These are phyloP conservation scores for Enteromius argenteus DNA, from an alignment of 2,797 vertebrate species.

Conservation along the genomic window DNA sequence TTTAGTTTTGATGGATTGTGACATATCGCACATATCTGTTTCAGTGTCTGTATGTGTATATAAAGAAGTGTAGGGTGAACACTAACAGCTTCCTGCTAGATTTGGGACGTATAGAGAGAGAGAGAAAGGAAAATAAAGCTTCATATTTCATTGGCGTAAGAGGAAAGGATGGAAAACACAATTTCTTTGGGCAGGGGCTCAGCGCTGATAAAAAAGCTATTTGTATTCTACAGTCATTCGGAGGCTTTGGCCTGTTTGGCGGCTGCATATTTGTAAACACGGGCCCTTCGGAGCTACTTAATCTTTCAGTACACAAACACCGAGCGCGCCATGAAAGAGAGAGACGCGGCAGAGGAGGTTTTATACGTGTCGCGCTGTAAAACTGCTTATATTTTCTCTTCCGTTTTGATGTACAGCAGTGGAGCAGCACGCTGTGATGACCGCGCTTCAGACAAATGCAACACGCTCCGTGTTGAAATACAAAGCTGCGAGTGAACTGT, in stretches of 20 bases:
- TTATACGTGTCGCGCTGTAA: slow-evolving; percentile 29
- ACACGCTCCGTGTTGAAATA: not conserved
- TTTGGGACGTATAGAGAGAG: slow-evolving; percentile 51
- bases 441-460: slow-evolving; percentile 8
- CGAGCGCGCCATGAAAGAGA: slow-evolving; percentile 61
- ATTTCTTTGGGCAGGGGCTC: slow-evolving; percentile 82
- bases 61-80: slow-evolving; percentile 16
- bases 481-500: not conserved
- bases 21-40: not conserved
- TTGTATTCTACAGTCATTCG: slow-evolving; percentile 86
- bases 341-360: slow-evolving; percentile 10
- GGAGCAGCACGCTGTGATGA: slow-evolving; percentile 26
- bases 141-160: slow-evolving; percentile 84
- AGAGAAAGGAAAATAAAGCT: slow-evolving; percentile 76
- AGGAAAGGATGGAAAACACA: slow-evolving; percentile 84
- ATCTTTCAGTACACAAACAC: slow-evolving; percentile 84
- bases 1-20: not conserved
- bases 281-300: slow-evolving; percentile 84
- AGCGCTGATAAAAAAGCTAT: slow-evolving; percentile 86
- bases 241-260: slow-evolving; percentile 83
- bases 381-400: slow-evolving; percentile 43
- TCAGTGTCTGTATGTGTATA: not conserved
- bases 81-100: slow-evolving; percentile 17
- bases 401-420: slow-evolving; percentile 15
- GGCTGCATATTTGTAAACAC: slow-evolving; percentile 87